Conservation (phyloP, 2,888 invertebrate genomes). For the Adineta ricciae region DNA sequence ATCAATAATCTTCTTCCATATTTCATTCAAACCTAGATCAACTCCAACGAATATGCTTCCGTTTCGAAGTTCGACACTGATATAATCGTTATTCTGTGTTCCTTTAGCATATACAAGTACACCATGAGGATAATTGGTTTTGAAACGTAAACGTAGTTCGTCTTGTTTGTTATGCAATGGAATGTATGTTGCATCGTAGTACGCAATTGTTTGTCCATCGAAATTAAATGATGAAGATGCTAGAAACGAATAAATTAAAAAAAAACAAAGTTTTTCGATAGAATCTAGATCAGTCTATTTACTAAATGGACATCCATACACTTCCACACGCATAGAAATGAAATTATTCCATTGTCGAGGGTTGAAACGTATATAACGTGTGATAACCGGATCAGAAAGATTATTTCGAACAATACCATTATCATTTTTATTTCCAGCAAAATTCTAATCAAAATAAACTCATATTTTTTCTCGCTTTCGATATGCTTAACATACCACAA, state of each 20-base stretch:
- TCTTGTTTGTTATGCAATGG: constrained; percentile 75
- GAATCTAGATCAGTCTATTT: constrained; percentile 43
- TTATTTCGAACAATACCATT: constrained; percentile 71
- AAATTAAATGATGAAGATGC: constrained; percentile 42
- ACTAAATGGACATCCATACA: constrained; percentile 91
- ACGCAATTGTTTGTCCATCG: constrained; percentile 37
- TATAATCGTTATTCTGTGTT: constrained; percentile 75
- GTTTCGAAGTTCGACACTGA: constrained; percentile 76
- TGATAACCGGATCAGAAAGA: constrained; percentile 88
- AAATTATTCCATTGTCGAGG: constrained; percentile 90
- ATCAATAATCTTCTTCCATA: too few relatives aligned
- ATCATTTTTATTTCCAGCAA: constrained; percentile 83
- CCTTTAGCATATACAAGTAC: constrained; percentile 80
- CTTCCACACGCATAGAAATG: constrained; percentile 81
- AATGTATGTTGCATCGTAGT: constrained; percentile 55
- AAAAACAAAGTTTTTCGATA: neutral
- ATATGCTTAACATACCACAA: constrained; percentile 10
- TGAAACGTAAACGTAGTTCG: constrained; percentile 76
- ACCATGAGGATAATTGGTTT: constrained; percentile 78
- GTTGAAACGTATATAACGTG: constrained; percentile 67
- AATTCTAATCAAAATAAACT: constrained; percentile 62
- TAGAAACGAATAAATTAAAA: constrained; percentile 29
- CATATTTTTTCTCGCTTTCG: neutral
- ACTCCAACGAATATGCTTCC: constrained; percentile 78
- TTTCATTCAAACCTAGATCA: constrained; percentile 60